Percentiles rank a stretch among this genome's conserved stretches.
Conservation (phyloP, 2,113 vertebrate species). For the Lanius collurio region DNA sequence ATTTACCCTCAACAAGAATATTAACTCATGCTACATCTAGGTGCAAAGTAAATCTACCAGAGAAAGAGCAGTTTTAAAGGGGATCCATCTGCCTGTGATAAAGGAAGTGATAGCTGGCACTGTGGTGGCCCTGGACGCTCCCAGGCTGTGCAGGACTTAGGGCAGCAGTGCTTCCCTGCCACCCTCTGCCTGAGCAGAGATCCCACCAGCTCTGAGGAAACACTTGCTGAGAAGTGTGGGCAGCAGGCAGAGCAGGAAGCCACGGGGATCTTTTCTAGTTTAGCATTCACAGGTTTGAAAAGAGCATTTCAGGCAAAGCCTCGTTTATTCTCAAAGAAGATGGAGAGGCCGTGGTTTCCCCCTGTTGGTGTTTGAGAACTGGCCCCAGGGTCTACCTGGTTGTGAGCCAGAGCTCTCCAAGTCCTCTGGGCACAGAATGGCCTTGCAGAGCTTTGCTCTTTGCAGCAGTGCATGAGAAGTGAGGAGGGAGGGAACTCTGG, state of each 20-base stretch:
- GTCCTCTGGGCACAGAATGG: neutral
- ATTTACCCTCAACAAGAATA: neutral
- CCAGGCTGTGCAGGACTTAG: accelerated
- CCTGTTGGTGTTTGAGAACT: neutral
- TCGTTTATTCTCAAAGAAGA: neutral
- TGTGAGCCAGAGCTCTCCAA: neutral
- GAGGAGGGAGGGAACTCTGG: neutral
- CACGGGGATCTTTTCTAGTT: neutral
- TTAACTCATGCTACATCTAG: neutral
- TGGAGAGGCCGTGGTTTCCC: neutral
- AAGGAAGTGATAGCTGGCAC: neutral
- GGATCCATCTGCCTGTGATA: neutral
- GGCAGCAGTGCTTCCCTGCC: neutral
- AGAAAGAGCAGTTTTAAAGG: neutral
- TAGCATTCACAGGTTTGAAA: neutral
- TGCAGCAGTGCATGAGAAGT: neutral
- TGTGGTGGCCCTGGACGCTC: neutral
- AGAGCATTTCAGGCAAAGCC: neutral
- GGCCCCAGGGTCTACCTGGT: neutral
- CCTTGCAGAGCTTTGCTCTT: neutral
- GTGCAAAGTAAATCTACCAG: neutral
- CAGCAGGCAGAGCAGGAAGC: neutral
- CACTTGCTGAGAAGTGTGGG: neutral
- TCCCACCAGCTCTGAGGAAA: neutral
- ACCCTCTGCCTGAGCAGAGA: neutral